A percentile compares a stretch with the other conserved stretches of the same genome.
Conservation (phyloP, 30 jellyfish, hydroid and myxozoan genomes). For the Morbakka virulenta region DNA sequence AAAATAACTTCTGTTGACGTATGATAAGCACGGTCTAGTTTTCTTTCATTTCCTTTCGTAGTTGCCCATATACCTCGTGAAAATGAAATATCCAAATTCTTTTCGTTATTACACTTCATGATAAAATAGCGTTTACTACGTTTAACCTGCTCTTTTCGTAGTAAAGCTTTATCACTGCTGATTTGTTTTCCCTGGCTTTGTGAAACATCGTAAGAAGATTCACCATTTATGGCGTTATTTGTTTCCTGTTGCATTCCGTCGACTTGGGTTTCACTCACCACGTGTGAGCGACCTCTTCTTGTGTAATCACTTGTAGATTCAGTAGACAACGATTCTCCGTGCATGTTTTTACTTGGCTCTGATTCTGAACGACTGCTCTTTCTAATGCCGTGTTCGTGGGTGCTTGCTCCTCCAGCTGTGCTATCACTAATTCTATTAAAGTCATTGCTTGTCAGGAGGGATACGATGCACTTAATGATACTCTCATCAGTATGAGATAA, state of each 20-base stretch:
- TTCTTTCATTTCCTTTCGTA: slow-evolving; percentile 81
- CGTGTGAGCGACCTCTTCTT: no score
- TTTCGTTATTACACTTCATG: slow-evolving; percentile 86
- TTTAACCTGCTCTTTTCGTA: neutral
- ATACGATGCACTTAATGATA: slow-evolving; percentile 67
- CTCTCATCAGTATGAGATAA: slow-evolving; percentile 87
- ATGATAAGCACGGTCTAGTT: slow-evolving; percentile 78
- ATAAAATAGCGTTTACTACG: slow-evolving; percentile 60
- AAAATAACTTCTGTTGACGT: slow-evolving; percentile 58
- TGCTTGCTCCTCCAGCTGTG: neutral
- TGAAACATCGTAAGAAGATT: slow-evolving; percentile 1
- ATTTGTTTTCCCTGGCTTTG: neutral
- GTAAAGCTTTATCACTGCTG: neutral
- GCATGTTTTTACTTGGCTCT: neutral
- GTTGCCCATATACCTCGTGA: slow-evolving; percentile 95
- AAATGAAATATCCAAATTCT: slow-evolving; percentile 80
- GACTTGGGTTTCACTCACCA: neutral
- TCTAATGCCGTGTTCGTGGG: neutral
- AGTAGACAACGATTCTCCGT: neutral
- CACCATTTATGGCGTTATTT: no score
- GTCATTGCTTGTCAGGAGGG: slow-evolving; percentile 65
- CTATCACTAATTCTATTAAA: slow-evolving; percentile 13
- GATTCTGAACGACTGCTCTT: neutral
- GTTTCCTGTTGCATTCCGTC: neutral
- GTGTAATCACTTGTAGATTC: neutral